Evolutionary conservation across 2,113 vertebrate genomes (phyloP), one percentile per base, ranked within the genome.

Genomic region (Megaleporinus macrocephalus): DNA sequence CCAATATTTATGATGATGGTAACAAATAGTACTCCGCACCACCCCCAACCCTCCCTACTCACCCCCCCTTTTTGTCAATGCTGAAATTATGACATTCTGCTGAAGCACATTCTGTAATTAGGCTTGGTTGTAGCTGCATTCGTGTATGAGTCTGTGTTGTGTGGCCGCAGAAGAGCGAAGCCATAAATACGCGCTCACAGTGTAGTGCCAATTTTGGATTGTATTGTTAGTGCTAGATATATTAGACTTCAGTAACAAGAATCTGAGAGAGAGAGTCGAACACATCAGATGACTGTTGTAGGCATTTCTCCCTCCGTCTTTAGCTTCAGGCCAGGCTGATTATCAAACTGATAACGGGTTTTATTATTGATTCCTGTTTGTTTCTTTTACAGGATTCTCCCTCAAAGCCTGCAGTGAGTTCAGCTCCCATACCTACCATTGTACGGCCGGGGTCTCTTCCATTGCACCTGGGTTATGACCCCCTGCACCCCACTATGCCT

Each of bases 401-500:
- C 44, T 86, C 93, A 62, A 96, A 95, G 85, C 90, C 95, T 4
- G 89, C 92, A 6, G 81, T 95, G 82, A 91, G 96, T 79, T 96
- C 97, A 6, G 95, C 97, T 0, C 97, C 97, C 0, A 98, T 97
- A 18, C 96, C 96, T 4, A 96, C 98, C 84, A 98, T 99, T 53
- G 95, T 98, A 49, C 96, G 98, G 10, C 98, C 98, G 0, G 97
- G 96, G 83, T 98, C 97, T 49, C 94, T 99, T 80, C 96, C 97
- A 1, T 95, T 99, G 24, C 95, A 97, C 90, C 80, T 99, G 90
- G 95, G 95, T 57, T 98, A 98, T 53, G 97, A 99, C 65, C 90
- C 94, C 29, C 92, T 98, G 73, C 97, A 97, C 36, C 95, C 97
- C 76, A 97, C 97, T 1, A 95, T 99, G 93, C 97, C 98, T 0